Base-by-base conservation (phyloP, 2,888 invertebrate species). In the Lottia scabra region DNA sequence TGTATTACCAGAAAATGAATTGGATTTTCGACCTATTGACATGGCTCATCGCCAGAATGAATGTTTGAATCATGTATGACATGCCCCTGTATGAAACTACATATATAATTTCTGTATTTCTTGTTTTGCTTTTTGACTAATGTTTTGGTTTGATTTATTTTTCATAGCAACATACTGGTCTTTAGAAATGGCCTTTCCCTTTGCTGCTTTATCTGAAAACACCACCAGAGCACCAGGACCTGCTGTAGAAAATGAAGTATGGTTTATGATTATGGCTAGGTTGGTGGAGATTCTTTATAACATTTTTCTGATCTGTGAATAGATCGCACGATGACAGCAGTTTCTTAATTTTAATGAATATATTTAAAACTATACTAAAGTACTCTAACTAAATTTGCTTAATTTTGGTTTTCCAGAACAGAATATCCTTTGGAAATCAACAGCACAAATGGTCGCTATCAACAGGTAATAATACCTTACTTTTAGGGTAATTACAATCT, bases 201-300 rank as follows among this genome's bases (percentile, higher is more conserved):
- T 81, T 70, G 70, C 70, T 0, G 70, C 72, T 12, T 65, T 82
- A 13, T 72, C 73, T 23, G 63, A 75, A 44, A 75, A 77, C 63
- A 80, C 82, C 1, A 72, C 74, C 30, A 46, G 80, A 30, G 30
- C 67, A 8, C 26, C 19, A 4, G 46, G 43, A 8, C 70, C 72
- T 2, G 80, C 82, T 0, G 45, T 12, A 16, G 73, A 65, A 10
- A 67, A 75, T 2, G 82, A 82, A 45, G 75, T 78, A 0, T 82
- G 82, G 82, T 80, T 79, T 72, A 77, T 77, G 67, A 79, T 76
- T 27, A 78, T 82, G 66, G 80, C 80, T 38, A 78, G 82, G 82
- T 79, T 63, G 62, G 46, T 48, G 15, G 27, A 10, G 27, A 2
- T 19, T 15, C 27, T 43, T 44, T 6, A 26, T n/a, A n/a, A 48